Base-by-base conservation (phyloP, 2,113 vertebrate species). In the Psammodynastes pulverulentus region DNA sequence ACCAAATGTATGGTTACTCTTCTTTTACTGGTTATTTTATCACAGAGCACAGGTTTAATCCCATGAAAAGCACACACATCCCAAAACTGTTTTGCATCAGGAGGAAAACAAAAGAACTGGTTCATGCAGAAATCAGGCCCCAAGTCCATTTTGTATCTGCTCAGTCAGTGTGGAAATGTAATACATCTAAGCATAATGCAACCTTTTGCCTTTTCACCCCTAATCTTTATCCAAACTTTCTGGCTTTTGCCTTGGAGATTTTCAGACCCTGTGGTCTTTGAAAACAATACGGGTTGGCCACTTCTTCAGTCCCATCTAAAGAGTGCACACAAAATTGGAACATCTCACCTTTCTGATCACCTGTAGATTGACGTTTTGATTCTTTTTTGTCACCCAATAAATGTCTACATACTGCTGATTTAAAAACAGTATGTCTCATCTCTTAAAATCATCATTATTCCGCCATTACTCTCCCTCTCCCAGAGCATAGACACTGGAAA, bases 401-500 rank as follows among this genome's bases (percentile, higher is more conserved):
- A 84, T 89, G 89, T 84, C 91, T 92, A 8, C 24, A 88, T 5
- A 58, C 26, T 53, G 51, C 62, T 92, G 88, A 89, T 84, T 88
- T 92, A 56, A 89, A 88, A 87, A 46, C 87, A 84, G 24, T 54
- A 43, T 46, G 26, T 52, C 58, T 92, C 19, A 13, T 88, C 86
- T 15, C 86, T 43, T 58, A 88, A 48, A 72, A 88, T 46, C 24
- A 88, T 46, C 9, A 53, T 62, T 53, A 84, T 54, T 92, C 86
- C 62, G 17, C 39, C 86, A 54, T 29, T 79, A 15, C 26, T 13
- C 26, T n/a, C 43, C 12, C 43, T n/a, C 39, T 24, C 7, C 49
- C 19, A 48, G 39, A 51, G 21, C 62, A 67, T 24, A 56, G 51
- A 26, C 87, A 88, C 49, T 46, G 62, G 91, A 88, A 88, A 84